Evolutionary conservation across 2,113 vertebrate genomes (phyloP).

Genomic region (Acrocephalus kingi): DNA sequence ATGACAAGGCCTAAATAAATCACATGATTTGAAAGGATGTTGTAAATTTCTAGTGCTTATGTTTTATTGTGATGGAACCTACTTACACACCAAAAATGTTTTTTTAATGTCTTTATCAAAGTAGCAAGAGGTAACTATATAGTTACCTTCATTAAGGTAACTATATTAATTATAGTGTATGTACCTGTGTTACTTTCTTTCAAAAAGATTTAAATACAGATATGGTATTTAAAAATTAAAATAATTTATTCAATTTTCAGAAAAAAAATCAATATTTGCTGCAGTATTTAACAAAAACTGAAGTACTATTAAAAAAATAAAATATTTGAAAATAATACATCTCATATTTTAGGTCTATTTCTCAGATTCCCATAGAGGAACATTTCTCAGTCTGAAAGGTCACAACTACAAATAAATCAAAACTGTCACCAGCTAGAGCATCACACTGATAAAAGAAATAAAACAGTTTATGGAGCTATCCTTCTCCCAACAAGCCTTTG

Average conservation of each 20-base stretch:
- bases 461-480: background rate
- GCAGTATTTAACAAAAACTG: background rate
- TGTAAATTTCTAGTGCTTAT: background rate
- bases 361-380: background rate
- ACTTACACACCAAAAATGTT: background rate
- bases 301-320: background rate
- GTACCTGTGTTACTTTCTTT: background rate
- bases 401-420: constrained; percentile 11
- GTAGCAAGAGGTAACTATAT: no score
- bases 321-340: background rate
- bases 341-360: background rate
- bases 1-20: background rate
- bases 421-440: background rate
- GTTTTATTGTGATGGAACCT: background rate
- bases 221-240: background rate
- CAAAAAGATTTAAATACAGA: background rate
- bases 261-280: background rate
- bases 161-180: no score
- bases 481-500: background rate
- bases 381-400: background rate
- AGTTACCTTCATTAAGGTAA: no score
- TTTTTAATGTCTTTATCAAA: background rate
- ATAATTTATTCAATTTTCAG: background rate
- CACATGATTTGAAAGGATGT: background rate
- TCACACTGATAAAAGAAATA: constrained; percentile 13